Conservation (phyloP, 2,888 invertebrate species). For the Acanthoscelides obtectus region DNA sequence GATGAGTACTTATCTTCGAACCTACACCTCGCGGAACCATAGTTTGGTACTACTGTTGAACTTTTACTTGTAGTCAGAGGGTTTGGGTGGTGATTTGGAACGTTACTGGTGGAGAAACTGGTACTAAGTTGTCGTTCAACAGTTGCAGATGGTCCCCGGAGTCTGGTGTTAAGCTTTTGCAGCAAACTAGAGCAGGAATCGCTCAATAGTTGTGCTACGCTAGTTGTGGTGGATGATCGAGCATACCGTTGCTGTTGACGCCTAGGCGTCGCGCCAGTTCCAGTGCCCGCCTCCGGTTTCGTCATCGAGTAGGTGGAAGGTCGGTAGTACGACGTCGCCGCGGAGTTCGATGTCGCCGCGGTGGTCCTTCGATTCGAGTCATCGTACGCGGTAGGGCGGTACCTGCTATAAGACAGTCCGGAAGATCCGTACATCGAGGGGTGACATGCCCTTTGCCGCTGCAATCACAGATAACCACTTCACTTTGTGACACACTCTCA, state of each 20-base stretch:
- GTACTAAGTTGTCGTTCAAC: conserved; percentile 38
- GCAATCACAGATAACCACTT: conserved; percentile 2
- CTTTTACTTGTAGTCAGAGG: conserved; percentile 36
- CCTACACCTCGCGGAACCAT: conserved; percentile 59
- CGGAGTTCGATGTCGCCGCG: conserved; percentile 20
- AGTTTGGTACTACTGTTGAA: conserved; percentile 31
- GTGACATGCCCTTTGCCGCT: conserved; percentile 16
- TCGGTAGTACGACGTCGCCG: conserved; percentile 19
- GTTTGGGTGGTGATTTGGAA: background rate
- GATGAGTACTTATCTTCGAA: conserved; percentile 77
- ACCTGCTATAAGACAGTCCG: conserved; percentile 39
- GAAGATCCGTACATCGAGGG: conserved; percentile 33
- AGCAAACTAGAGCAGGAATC: conserved; percentile 84
- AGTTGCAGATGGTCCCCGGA: conserved; percentile 67
- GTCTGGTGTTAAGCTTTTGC: conserved; percentile 70
- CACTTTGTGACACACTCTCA: conserved; percentile 2
- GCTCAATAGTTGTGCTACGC: conserved; percentile 79
- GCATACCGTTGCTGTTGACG: conserved; percentile 62
- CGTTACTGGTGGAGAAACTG: background rate
- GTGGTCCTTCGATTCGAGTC: conserved; percentile 27
- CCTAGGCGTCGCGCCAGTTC: conserved; percentile 34
- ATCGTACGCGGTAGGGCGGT: conserved; percentile 40
- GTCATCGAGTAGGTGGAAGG: conserved; percentile 21
- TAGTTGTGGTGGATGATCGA: conserved; percentile 72
- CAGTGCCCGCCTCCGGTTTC: conserved; percentile 16